These are phyloP conservation scores for Acanthosepion esculentum DNA, from an alignment of 2,888 invertebrate genomes.

Conservation along the genomic window DNA sequence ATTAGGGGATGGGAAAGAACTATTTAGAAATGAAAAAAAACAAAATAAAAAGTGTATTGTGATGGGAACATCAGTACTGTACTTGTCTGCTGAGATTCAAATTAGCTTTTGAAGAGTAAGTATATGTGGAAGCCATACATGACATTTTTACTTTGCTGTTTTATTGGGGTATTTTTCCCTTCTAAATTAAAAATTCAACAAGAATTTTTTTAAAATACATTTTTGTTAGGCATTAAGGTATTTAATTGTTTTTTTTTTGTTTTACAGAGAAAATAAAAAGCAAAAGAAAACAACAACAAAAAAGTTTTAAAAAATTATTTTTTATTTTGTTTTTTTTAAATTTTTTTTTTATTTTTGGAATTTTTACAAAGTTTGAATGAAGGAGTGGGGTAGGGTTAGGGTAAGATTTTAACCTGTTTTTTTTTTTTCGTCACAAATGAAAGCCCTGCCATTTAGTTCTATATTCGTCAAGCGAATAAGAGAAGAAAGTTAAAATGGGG, in stretches of 20 bases:
- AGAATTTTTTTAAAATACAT: not conserved
- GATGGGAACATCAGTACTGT: no score
- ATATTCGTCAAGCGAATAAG: constrained; percentile 10
- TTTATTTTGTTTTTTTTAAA: not conserved
- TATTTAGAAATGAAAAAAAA: not conserved
- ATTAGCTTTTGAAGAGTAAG: not conserved
- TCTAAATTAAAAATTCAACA: not conserved
- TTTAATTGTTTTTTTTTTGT: not conserved
- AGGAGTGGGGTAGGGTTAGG: not conserved
- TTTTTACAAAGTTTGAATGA: constrained; percentile 22
- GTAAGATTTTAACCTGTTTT: constrained; percentile 17
- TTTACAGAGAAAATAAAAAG: not conserved
- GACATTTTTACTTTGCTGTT: not conserved
- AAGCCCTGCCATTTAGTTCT: constrained; percentile 33
- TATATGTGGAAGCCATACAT: not conserved
- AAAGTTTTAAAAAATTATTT: not conserved
- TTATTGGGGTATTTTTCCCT: not conserved
- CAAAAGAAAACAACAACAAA: constrained; percentile 16
- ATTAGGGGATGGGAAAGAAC: not conserved
- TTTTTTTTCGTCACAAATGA: not conserved
- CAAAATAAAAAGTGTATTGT: not conserved
- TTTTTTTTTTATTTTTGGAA: not conserved
- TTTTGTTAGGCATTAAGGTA: not conserved
- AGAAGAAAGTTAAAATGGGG: constrained; percentile 33
- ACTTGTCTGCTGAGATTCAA: not conserved